Base-by-base conservation (phyloP, 2,797 vertebrate species). In the Sebastes cheni region DNA sequence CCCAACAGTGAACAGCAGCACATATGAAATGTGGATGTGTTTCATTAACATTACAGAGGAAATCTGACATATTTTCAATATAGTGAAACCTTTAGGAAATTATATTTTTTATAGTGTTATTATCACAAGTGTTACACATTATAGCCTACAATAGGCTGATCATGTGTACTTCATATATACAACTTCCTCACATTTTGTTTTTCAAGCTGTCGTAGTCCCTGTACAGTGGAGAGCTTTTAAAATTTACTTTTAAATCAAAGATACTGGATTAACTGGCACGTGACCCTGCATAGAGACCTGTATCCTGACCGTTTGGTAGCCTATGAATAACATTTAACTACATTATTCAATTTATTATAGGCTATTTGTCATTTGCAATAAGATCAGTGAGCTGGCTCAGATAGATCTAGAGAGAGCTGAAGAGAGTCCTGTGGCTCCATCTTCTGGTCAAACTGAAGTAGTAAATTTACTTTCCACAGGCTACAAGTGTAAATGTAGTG, bases 391-490 rank as follows among this genome's bases (percentile, higher is more conserved):
- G 36, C 34, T 25, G 14, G 30, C 18, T 42, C 5, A 25, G 52
- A 36, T 30, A 13, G 2, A 5, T 6, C 9, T 18, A 59, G 23
- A n/a, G 34, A 10, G 4, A 61, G 23, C 34, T 50, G 27, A 60
- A 18, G 13, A 50, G 60, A 61, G 79, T 42, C 2, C 16, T 70
- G 54, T 81, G 22, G 76, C 84, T 7, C 89, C 88, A 89, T 65
- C 90, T 85, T 54, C 58, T 89, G 92, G 86, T 67, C 39, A 79
- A 72, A 86, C 14, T 8, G 8, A 65, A 20, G 46, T 1, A 52
- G 1, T n/a, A 1, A 2, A 1, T 25, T 10, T 36, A 29, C 67
- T 67, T 32, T 3, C 2, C 25, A 25, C 13, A 27, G 20, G 16
- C 11, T 7, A 1, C 18, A 55, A 55, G 1, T 69, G 16, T 3